Base-by-base conservation (phyloP, 2,888 invertebrate species). In the Eudemis profundana region DNA sequence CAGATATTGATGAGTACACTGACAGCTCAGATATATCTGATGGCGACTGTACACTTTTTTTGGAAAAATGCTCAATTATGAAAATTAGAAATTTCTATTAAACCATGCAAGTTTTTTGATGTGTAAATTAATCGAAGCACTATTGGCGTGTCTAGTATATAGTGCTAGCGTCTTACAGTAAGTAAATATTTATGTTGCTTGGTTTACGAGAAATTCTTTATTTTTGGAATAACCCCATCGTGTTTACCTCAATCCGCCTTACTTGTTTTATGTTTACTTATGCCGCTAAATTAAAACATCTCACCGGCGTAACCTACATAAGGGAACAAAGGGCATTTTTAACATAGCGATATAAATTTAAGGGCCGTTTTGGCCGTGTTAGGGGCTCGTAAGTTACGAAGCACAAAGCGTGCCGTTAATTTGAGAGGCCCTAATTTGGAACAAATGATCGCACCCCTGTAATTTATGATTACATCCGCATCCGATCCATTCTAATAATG, bases 351-450 rank as follows among this genome's bases (percentile, higher is more conserved):
- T 29, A 65, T 47, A 65, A 51, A 65, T 60, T 53, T 15, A 27
- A 46, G 19, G 59, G 46, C 59, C 36, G 19, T 59, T 65, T 47
- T 51, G 14, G 29, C 44, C 19, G 29, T 60, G 65, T 60, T 51
- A 65, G 59, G 53, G 46, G 65, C 60, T 51, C 65, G 46, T 65
- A 65, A 65, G 46, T 60, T 60, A 59, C 29, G 46, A 19, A 40
- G 47, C 46, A 59, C 60, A 65, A 65, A 53, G 60, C 65, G 59
- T 5, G 27, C 53, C 60, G 60, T 60, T 60, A 59, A 65, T 65
- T 65, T 47, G 53, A 53, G 65, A 56, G 53, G 46, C 40, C 57
- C 51, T 65, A 65, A 65, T 65, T 65, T 47, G 59, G 65, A 53
- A 60, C 65, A 65, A 65, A 65, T 53, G 51, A 44, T 60, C 65